phyloP scores from a whole-genome alignment of 1,140 invertebrate genomes.

The Apocrypta bakeri region DNA sequence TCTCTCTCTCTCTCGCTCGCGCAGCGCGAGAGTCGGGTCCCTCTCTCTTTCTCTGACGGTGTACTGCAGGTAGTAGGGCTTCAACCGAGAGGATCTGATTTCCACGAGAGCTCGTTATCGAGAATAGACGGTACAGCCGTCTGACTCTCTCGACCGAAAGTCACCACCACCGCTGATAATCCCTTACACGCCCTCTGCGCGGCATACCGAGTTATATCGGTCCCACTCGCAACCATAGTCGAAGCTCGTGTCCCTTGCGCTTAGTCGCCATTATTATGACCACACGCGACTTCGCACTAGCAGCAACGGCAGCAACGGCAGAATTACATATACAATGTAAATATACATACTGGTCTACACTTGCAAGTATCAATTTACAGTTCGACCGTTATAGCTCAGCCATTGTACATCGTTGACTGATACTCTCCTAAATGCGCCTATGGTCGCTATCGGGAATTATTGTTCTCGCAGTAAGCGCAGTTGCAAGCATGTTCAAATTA shows the following conservation, averaged over 20 bases:
- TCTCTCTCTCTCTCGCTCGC: slow-evolving; percentile 30
- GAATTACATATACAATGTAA: slow-evolving; percentile 13
- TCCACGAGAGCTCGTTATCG: slow-evolving; percentile 36
- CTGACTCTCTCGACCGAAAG: background rate
- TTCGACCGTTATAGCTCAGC: background rate
- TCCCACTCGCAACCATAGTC: background rate
- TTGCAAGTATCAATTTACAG: slow-evolving; percentile 32
- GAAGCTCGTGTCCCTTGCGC: background rate
- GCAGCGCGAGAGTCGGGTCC: too few relatives aligned
- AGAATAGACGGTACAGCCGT: background rate
- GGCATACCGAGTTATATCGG: background rate
- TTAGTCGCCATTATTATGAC: slow-evolving; percentile 1
- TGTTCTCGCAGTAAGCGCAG: background rate
- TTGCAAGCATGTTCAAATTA: too few relatives aligned
- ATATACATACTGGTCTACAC: background rate
- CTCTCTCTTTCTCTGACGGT: background rate
- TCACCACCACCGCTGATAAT: background rate
- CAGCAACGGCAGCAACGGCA: background rate
- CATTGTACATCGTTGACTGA: background rate
- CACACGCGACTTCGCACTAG: background rate
- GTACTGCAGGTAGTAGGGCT: background rate
- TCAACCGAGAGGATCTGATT: slow-evolving; percentile 30
- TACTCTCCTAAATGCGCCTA: background rate
- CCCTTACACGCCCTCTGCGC: background rate
- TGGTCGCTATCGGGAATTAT: slow-evolving; percentile 16